A percentile compares a stretch with the other conserved stretches of the same genome.
phyloP scores from a whole-genome alignment of 1,140 invertebrate species.

The Cryptotermes secundus region DNA sequence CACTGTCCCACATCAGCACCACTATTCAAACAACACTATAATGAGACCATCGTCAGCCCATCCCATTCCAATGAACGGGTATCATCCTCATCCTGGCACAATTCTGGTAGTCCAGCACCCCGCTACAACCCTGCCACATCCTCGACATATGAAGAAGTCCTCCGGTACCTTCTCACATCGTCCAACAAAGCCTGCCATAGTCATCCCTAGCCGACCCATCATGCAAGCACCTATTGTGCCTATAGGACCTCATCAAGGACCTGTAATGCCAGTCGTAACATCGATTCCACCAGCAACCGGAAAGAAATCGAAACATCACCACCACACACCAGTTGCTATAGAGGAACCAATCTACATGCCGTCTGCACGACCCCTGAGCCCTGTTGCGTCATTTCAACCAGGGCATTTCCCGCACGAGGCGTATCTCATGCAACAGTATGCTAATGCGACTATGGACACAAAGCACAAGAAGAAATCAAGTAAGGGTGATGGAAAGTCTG shows the following conservation, averaged over 20 bases:
- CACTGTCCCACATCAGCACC: conserved; percentile 27
- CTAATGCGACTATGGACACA: conserved; percentile 51
- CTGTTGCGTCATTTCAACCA: conserved; percentile 61
- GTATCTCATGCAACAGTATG: conserved; percentile 60
- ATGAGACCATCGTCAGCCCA: conserved; percentile 38
- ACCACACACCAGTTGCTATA: conserved; percentile 37
- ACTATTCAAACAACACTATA: conserved; percentile 34
- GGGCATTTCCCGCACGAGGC: conserved; percentile 62
- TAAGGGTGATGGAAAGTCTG: conserved; percentile 28
- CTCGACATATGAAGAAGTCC: conserved; percentile 37
- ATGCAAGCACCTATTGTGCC: conserved; percentile 38
- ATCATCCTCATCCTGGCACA: conserved; percentile 41
- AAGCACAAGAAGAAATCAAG: conserved; percentile 43
- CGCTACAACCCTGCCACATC: conserved; percentile 42
- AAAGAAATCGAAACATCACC: conserved; percentile 29
- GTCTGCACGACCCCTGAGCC: conserved; percentile 56
- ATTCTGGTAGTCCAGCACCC: conserved; percentile 44
- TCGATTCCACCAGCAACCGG: conserved; percentile 33
- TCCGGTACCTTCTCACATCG: conserved; percentile 43
- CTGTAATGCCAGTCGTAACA: conserved; percentile 15
- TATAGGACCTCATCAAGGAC: conserved; percentile 25
- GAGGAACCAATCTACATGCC: conserved; percentile 66
- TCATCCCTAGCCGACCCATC: neutral
- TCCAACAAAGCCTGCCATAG: conserved; percentile 28
- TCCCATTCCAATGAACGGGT: conserved; percentile 35